These are phyloP conservation scores for Busseola fusca DNA, from an alignment of 2,888 invertebrate genomes.

Conservation along the genomic window DNA sequence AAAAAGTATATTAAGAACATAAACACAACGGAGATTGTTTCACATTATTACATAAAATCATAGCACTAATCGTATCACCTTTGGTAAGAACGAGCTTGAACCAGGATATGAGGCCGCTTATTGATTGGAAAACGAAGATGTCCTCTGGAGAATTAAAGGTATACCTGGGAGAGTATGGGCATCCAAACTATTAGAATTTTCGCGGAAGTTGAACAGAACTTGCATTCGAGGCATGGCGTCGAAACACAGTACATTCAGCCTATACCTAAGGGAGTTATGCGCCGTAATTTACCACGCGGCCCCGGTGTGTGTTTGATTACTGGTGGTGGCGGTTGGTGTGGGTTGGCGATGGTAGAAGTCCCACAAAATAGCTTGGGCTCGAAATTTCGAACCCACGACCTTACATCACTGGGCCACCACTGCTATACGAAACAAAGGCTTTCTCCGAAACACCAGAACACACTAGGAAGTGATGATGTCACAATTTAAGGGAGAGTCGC, in stretches of 20 bases:
- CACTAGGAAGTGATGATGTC: conserved; percentile 16
- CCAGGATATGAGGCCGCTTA: background rate
- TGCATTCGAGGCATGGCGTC: background rate
- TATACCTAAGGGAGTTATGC: no score
- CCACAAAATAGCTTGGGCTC: no score
- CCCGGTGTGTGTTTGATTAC: no score
- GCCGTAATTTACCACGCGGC: no score
- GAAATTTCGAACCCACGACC: background rate
- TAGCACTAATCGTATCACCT: no score
- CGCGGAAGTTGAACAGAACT: background rate
- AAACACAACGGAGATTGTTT: no score
- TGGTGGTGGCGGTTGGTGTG: no score
- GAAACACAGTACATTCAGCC: no score
- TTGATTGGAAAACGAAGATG: background rate
- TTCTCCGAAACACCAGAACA: background rate
- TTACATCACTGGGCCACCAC: no score
- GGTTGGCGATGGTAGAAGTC: no score
- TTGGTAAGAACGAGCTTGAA: background rate
- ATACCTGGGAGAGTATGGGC: no score
- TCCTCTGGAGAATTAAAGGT: background rate
- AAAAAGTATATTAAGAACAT: conserved; percentile 19
- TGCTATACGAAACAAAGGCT: background rate
- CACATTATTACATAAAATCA: background rate
- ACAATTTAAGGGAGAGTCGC: conserved; percentile 17
- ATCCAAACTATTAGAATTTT: background rate